Evolutionary conservation across 2,888 invertebrate species (phyloP).

Genomic region (Geotrupes spiniger): DNA sequence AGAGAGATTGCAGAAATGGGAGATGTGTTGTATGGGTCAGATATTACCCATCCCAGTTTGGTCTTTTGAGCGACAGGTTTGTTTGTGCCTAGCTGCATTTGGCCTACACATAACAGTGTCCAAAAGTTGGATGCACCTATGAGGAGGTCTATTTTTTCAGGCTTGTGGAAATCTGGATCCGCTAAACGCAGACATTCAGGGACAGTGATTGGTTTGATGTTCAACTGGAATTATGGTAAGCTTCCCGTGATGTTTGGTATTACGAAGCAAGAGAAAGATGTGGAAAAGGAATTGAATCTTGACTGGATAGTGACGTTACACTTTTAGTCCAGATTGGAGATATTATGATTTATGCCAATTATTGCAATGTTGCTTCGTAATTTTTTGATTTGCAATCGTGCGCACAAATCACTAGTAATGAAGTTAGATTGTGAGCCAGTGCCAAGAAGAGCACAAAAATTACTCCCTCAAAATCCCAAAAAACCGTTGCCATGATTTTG

Average conservation of each 20-base stretch:
- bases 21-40: neutral
- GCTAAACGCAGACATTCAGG: conserved; percentile 8
- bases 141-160: conserved; percentile 10
- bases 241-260: conserved; percentile 8
- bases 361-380: neutral
- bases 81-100: conserved; percentile 6
- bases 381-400: neutral
- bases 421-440: conserved; percentile 27
- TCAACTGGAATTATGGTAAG: conserved; percentile 5
- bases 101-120: conserved; percentile 5
- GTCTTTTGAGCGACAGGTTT: conserved; percentile 6
- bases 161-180: conserved; percentile 9
- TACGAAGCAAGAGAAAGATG: conserved; percentile 4
- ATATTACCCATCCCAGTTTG: conserved; percentile 8
- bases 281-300: conserved; percentile 1
- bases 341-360: neutral
- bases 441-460: conserved; percentile 24
- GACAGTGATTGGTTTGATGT: neutral
- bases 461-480: too few species aligned
- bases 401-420: conserved; percentile 15
- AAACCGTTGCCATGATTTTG: too few species aligned
- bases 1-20: neutral
- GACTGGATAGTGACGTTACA: neutral
- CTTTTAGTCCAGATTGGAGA: neutral
- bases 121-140: conserved; percentile 9